Conservation (phyloP, 2,888 invertebrate species). For the Acheta domesticus region DNA sequence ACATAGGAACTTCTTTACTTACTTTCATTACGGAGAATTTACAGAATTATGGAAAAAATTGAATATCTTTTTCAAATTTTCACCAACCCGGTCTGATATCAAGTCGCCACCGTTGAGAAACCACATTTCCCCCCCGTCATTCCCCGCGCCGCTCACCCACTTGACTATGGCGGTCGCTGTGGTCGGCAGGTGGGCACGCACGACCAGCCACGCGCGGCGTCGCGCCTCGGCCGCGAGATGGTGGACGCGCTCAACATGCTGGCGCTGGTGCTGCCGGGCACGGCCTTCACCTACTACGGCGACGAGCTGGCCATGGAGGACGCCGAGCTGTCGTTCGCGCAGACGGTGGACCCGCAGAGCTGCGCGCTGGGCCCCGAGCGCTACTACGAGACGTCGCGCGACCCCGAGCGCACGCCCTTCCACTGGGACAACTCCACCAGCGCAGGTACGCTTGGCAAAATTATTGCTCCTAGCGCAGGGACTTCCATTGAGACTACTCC, state of each 20-base stretch:
- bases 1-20: no score
- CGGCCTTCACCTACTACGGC: conserved; percentile 82
- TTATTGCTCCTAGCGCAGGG: conserved; percentile 66
- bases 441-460: conserved; percentile 51
- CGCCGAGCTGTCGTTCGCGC: conserved; percentile 50
- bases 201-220: conserved; percentile 67
- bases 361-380: conserved; percentile 55
- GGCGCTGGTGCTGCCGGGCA: conserved; percentile 74
- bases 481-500: conserved; percentile 70
- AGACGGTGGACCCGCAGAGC: conserved; percentile 58
- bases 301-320: conserved; percentile 75
- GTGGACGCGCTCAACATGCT: conserved; percentile 82
- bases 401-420: conserved; percentile 75
- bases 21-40: no score
- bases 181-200: conserved; percentile 68
- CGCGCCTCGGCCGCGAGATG: conserved; percentile 64
- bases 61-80: no score
- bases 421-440: conserved; percentile 65
- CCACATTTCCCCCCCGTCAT: no score
- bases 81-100: no score
- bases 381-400: conserved; percentile 60
- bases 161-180: conserved; percentile 59
- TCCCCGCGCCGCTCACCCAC: conserved; percentile 56
- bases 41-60: no score
- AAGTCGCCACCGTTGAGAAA: no score